Conservation (phyloP, 2,888 invertebrate genomes). For the Drepanosiphum platanoidis region DNA sequence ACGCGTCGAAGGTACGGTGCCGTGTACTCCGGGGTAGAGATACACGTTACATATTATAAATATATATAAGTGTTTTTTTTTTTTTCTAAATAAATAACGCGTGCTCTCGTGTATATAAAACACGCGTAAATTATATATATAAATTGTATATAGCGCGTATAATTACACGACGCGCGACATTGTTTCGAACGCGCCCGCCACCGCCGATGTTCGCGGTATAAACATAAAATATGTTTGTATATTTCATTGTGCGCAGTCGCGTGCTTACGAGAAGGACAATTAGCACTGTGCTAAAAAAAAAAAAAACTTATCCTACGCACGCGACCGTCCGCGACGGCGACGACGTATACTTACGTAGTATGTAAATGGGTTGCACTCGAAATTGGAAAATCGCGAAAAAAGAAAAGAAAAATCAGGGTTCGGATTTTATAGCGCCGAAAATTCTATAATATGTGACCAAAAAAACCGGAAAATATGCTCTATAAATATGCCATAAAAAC, state of each 20-base stretch:
- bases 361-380: too few relatives aligned
- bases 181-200: background rate
- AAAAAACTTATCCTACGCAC: too few relatives aligned
- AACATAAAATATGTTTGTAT: background rate
- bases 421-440: too few relatives aligned
- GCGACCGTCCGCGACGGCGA: too few relatives aligned
- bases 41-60: too few relatives aligned
- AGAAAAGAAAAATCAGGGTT: too few relatives aligned
- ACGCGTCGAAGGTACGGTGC: background rate
- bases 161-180: conserved; percentile 6
- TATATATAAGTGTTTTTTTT: background rate
- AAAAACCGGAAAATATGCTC: too few relatives aligned
- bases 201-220: background rate
- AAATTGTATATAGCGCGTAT: background rate
- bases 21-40: background rate
- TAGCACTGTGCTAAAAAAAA: background rate
- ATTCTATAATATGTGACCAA: too few relatives aligned
- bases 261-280: background rate
- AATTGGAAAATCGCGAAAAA: too few relatives aligned
- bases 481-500: too few relatives aligned
- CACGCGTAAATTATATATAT: background rate
- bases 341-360: too few relatives aligned
- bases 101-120: background rate
- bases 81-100: too few relatives aligned
- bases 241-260: background rate